phyloP scores from a whole-genome alignment of 92 coral and sea anemone genomes.

The Umimayanthus kanabou region DNA sequence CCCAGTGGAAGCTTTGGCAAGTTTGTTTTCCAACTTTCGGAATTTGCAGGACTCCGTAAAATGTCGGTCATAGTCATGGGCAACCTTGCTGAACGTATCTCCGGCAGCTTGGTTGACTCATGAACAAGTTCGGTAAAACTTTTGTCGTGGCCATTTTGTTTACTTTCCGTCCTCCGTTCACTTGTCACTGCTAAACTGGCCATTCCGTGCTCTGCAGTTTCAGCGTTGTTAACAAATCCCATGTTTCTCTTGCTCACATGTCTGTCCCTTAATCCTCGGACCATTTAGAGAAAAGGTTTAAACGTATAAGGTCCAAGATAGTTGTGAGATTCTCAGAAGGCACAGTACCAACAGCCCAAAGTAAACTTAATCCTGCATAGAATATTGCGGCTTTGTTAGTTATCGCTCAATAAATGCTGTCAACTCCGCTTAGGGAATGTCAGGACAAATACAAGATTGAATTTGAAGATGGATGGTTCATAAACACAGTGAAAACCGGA shows the following conservation, averaged over 20 bases:
- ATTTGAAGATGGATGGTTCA: constrained; percentile 10
- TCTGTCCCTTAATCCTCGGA: constrained; percentile 17
- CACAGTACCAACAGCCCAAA: neutral
- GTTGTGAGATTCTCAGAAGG: neutral
- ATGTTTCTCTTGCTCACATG: constrained; percentile 26
- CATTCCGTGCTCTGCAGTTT: neutral
- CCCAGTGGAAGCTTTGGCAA: constrained; percentile 38
- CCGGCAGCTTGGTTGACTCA: constrained; percentile 30
- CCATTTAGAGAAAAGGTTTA: constrained; percentile 12
- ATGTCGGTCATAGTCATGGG: constrained; percentile 45
- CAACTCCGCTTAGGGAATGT: constrained; percentile 17
- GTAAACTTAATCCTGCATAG: constrained; percentile 24
- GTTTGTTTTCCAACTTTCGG: constrained; percentile 30
- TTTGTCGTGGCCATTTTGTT: constrained; percentile 38
- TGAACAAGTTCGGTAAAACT: constrained; percentile 35
- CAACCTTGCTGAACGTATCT: constrained; percentile 14
- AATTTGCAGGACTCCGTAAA: constrained; percentile 28
- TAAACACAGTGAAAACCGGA: neutral
- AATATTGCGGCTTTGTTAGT: constrained; percentile 30
- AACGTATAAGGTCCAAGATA: neutral
- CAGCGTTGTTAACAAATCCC: constrained; percentile 13
- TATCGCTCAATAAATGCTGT: constrained; percentile 34
- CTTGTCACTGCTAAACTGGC: neutral
- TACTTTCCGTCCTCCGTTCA: constrained; percentile 15
- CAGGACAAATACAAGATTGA: neutral